Percentiles rank a stretch among this genome's conserved stretches.
These are phyloP conservation scores for Phyllostomus discolor DNA, from an alignment of 2,113 vertebrate species.

Conservation along the genomic window DNA sequence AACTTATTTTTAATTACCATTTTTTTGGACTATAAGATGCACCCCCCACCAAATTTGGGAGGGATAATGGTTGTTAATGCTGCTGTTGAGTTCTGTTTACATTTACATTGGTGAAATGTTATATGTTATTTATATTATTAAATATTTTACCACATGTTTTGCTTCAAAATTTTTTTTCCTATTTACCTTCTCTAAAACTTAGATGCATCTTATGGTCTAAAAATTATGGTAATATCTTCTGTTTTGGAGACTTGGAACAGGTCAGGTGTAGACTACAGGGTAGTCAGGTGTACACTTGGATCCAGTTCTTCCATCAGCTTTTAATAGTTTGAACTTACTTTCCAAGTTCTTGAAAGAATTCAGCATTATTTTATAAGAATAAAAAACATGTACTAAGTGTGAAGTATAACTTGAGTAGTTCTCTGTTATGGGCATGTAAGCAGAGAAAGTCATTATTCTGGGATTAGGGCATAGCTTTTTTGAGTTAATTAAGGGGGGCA, in stretches of 20 bases:
- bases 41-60: too few species aligned
- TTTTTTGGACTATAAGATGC: too few species aligned
- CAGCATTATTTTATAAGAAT: background rate
- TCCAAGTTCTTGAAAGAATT: background rate
- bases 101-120: too few species aligned
- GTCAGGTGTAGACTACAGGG: background rate
- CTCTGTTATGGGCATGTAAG: background rate
- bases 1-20: background rate
- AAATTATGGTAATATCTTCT: background rate
- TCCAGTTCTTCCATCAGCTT: background rate
- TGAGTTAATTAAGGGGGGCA: background rate
- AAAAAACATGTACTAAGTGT: background rate
- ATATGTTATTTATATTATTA: too few species aligned
- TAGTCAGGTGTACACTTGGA: background rate
- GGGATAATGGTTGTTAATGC: too few species aligned
- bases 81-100: too few species aligned
- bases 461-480: background rate
- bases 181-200: too few species aligned
- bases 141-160: too few species aligned
- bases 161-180: too few species aligned
- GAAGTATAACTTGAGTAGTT: background rate
- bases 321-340: background rate
- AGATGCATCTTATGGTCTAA: too few species aligned
- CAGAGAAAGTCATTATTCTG: background rate
- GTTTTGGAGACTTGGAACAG: background rate